phyloP scores from a whole-genome alignment of 2,797 vertebrate species.

The Enteromius mattozi region DNA sequence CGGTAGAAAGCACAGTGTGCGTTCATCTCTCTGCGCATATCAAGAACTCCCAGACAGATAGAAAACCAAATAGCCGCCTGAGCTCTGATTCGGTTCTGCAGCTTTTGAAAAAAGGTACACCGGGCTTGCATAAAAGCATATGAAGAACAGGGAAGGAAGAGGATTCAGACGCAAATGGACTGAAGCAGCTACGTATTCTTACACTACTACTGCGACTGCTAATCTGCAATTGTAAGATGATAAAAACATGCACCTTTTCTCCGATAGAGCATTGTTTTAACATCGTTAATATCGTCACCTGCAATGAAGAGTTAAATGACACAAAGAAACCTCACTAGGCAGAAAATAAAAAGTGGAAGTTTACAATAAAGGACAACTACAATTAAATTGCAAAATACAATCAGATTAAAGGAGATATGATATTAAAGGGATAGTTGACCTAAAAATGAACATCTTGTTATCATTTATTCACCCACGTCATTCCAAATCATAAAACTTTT shows the following conservation, averaged over 20 bases:
- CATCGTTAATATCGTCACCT: slow-evolving; percentile 75
- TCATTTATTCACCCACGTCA: not conserved
- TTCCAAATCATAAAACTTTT: not conserved
- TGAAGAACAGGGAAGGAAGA: slow-evolving; percentile 40
- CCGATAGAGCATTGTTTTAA: slow-evolving; percentile 74
- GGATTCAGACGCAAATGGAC: slow-evolving; percentile 17
- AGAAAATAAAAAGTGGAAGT: slow-evolving; percentile 55
- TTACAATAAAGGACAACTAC: slow-evolving; percentile 48
- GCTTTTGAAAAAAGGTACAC: slow-evolving; percentile 36
- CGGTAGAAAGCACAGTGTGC: slow-evolving; percentile 19
- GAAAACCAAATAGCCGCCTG: not conserved
- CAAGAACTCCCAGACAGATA: slow-evolving; percentile 59
- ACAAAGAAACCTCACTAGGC: slow-evolving; percentile 53
- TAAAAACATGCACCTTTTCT: slow-evolving; percentile 77
- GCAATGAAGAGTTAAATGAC: slow-evolving; percentile 70
- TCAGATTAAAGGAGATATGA: not conserved
- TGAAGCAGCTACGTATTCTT: slow-evolving; percentile 47
- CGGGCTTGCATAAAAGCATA: slow-evolving; percentile 29
- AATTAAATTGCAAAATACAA: slow-evolving; percentile 18
- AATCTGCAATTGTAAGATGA: slow-evolving; percentile 55
- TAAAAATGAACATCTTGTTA: not conserved
- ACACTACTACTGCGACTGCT: slow-evolving; percentile 43
- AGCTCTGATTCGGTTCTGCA: slow-evolving; percentile 24
- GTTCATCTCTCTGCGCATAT: slow-evolving; percentile 16
- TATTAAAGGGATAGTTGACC: slow-evolving; percentile 35